phyloP scores from a whole-genome alignment of 2,113 vertebrate species.

The Psilopogon haemacephalus region DNA sequence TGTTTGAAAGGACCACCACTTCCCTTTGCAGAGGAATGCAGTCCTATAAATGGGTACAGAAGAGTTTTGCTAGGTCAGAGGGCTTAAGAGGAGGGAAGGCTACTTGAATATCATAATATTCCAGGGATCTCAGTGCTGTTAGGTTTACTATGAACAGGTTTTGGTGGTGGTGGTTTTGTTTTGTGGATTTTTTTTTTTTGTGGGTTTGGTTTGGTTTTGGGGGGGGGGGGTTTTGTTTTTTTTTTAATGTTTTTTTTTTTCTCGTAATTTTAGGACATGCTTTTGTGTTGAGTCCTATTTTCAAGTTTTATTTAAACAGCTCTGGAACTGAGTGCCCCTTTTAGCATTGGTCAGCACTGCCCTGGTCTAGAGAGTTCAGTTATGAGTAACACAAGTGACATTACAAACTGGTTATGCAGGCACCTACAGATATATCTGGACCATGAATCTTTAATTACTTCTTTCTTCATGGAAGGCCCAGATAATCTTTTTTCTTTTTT shows the following conservation, averaged over 20 bases:
- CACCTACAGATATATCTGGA: background rate
- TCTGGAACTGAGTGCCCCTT: background rate
- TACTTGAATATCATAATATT: background rate
- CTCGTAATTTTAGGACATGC: background rate
- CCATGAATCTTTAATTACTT: background rate
- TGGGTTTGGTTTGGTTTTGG: background rate
- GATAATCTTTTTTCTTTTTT: background rate
- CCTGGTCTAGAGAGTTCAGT: background rate
- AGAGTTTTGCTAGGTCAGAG: conserved; percentile 40
- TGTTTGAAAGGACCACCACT: conserved; percentile 9
- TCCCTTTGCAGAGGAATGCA: conserved; percentile 35
- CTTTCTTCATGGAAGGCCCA: background rate
- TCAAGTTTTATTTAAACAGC: conserved; percentile 11
- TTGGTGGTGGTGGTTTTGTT: too few species aligned
- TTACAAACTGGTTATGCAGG: background rate
- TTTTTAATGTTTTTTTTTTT: background rate
- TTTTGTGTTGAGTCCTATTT: conserved; percentile 31
- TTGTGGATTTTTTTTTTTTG: too few species aligned
- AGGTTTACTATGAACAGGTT: background rate
- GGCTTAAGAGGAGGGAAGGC: background rate
- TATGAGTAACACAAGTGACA: background rate
- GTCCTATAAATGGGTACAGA: conserved; percentile 53
- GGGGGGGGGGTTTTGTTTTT: background rate
- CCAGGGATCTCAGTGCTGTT: background rate
- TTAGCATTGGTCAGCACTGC: background rate